Conservation (phyloP, 2,888 invertebrate genomes). For the Drosophila rellima region DNA sequence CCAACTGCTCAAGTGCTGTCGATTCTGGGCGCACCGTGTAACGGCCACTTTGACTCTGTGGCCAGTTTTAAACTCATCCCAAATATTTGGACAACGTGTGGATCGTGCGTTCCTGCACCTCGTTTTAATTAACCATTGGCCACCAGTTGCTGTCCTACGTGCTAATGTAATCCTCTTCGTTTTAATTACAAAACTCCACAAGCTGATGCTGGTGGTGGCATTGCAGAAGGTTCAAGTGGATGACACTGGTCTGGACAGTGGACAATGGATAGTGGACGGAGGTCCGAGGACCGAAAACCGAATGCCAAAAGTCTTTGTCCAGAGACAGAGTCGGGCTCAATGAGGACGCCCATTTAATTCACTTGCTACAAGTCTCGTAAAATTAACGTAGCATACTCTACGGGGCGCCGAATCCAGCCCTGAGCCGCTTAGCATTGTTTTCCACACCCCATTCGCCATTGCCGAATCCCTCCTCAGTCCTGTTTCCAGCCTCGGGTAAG, state of each 20-base stretch:
- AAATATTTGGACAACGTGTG: constrained; percentile 60
- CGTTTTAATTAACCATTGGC: constrained; percentile 73
- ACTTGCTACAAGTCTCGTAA: constrained; percentile 61
- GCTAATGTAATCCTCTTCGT: constrained; percentile 73
- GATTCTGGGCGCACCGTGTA: constrained; percentile 49
- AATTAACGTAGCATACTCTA: constrained; percentile 68
- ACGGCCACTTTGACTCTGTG: constrained; percentile 44
- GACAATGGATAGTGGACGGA: background rate
- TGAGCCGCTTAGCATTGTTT: constrained; percentile 64
- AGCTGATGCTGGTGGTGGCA: constrained; percentile 47
- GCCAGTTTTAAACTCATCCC: constrained; percentile 36
- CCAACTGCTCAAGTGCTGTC: constrained; percentile 51
- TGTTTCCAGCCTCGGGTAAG: constrained; percentile 21
- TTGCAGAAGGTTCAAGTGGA: constrained; percentile 37
- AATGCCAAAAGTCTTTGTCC: constrained; percentile 22
- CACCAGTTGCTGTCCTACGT: constrained; percentile 73
- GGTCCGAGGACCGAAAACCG: constrained; percentile 16
- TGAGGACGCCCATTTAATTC: constrained; percentile 63
- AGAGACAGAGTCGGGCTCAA: constrained; percentile 26
- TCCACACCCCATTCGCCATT: constrained; percentile 18
- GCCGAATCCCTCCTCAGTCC: background rate
- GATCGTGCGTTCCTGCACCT: constrained; percentile 24
- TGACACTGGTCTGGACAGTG: constrained; percentile 5
- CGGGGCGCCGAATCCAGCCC: constrained; percentile 39
- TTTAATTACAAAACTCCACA: constrained; percentile 77